Conservation (phyloP, 2,888 invertebrate species). For the Drosophila birchii region DNA sequence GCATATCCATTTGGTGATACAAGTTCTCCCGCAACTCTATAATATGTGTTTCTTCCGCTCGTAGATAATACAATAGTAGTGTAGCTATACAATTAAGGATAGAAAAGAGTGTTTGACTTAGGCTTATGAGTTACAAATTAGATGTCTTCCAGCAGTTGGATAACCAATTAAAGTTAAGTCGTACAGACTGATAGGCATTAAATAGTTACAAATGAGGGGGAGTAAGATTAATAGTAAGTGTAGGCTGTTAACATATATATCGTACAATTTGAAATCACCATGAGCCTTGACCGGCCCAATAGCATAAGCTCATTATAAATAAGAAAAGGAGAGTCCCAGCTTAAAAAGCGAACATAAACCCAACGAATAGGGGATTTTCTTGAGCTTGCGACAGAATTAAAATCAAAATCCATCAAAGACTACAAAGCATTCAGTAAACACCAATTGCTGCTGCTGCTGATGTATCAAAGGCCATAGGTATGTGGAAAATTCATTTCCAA, state of each 20-base stretch:
- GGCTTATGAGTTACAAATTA: slow-evolving; percentile 58
- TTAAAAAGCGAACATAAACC: slow-evolving; percentile 44
- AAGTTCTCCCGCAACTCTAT: slow-evolving; percentile 69
- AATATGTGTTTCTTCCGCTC: slow-evolving; percentile 63
- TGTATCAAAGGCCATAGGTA: slow-evolving; percentile 39
- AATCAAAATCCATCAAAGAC: slow-evolving; percentile 16
- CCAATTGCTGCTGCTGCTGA: slow-evolving; percentile 13
- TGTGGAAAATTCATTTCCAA: slow-evolving; percentile 30
- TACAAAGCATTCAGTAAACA: slow-evolving; percentile 22
- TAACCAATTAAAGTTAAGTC: slow-evolving; percentile 48
- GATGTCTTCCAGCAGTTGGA: slow-evolving; percentile 73
- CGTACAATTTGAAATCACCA: slow-evolving; percentile 77
- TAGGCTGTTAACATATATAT: slow-evolving; percentile 46
- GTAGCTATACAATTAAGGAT: slow-evolving; percentile 78
- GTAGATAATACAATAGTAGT: slow-evolving; percentile 69
- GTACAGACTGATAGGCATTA: slow-evolving; percentile 33
- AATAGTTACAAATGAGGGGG: slow-evolving; percentile 49
- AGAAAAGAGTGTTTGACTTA: slow-evolving; percentile 71
- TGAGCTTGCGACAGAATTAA: slow-evolving; percentile 8
- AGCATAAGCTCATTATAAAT: slow-evolving; percentile 60
- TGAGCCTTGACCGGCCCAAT: slow-evolving; percentile 55
- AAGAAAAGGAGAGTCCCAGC: slow-evolving; percentile 30
- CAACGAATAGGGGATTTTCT: slow-evolving; percentile 1
- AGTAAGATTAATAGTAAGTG: slow-evolving; percentile 52
- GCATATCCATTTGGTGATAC: slow-evolving; percentile 73